A percentile compares a stretch with the other conserved stretches of the same genome.
phyloP scores from a whole-genome alignment of 2,888 invertebrate genomes.

The Electrophaes corylata region DNA sequence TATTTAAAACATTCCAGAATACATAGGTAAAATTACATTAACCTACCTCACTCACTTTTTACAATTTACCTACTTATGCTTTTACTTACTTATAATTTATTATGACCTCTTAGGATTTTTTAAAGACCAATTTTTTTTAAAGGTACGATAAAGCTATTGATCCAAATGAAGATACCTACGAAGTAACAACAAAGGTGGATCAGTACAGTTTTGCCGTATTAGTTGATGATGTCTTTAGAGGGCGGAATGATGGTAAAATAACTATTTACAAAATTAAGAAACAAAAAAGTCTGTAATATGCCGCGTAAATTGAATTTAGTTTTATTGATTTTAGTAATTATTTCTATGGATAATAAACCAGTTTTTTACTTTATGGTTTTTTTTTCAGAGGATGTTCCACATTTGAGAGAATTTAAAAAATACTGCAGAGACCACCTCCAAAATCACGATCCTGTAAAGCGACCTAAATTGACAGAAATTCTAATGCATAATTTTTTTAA shows the following conservation, averaged over 20 bases:
- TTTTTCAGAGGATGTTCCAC: constrained; percentile 87
- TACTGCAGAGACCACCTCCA: constrained; percentile 88
- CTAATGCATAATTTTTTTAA: constrained; percentile 91
- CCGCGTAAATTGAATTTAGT: too few species aligned
- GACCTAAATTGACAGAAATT: constrained; percentile 88
- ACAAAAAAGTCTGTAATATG: too few species aligned
- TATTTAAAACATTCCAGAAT: constrained; percentile 88
- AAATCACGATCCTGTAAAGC: constrained; percentile 85
- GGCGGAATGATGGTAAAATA: constrained; percentile 81
- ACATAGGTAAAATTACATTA: constrained; percentile 67
- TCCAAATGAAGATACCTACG: constrained; percentile 86
- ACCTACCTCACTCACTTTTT: neutral
- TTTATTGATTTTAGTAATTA: too few species aligned
- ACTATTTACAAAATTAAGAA: neutral
- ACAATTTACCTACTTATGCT: neutral
- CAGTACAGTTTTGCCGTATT: constrained; percentile 91
- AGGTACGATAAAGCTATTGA: constrained; percentile 90
- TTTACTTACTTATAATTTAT: too few species aligned
- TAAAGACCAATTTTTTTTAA: constrained; percentile 21
- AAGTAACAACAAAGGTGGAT: constrained; percentile 86
- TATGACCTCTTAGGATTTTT: neutral
- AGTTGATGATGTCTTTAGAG: constrained; percentile 89
- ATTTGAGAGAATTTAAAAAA: constrained; percentile 87
- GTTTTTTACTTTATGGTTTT: neutral
- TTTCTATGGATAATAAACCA: too few species aligned